Base-by-base conservation (phyloP, 2,888 invertebrate species). In the Hemistola chrysoprasaria region DNA sequence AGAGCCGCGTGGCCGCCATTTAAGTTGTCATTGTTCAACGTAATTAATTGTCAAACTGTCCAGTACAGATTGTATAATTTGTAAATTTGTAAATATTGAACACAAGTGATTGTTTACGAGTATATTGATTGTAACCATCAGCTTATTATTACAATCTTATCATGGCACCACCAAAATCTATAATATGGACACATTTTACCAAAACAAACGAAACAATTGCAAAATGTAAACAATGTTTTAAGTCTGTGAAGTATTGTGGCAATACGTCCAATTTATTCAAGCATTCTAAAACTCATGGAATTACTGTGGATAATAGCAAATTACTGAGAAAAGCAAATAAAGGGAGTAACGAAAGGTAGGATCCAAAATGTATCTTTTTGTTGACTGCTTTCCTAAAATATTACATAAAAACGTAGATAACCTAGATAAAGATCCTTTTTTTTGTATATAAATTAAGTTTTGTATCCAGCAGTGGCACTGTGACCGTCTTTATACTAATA, bases 191-290 rank as follows among this genome's bases (percentile, higher is more conserved):
- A 32, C 8, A 25, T 32, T 32, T 23, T 32, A 32, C 32, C 23
- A 32, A 32, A 32, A 23, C 23, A 32, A 32, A 32, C 32, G 32
- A 32, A 32, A 32, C 32, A 39, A 32, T 8, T 11, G 39, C 40
- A 26, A 41, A 30, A 22, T 41, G 38, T 30, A 36, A 41, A 36
- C 35, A 31, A 26, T 41, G 41, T 27, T 41, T 41, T 31, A 35
- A 36, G 26, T 25, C 26, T 4, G 29, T 31, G 41, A 35, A 31
- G 9, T 31, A 40, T 31, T 41, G 40, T 34, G 40, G 40, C 20
- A 40, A 40, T 34, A 40, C 34, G 24, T 40, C 34, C 2, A 30
- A 40, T 40, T 40, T 34, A 20, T 31, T 39, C 20, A 39, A 39
- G 26, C 39, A 39, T 39, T 25, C 32, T 3, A 30, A 31, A 32